A percentile compares a stretch with the other conserved stretches of the same genome.
Evolutionary conservation across 2,888 invertebrate species (phyloP).

Genomic region (Diarsia mendica): DNA sequence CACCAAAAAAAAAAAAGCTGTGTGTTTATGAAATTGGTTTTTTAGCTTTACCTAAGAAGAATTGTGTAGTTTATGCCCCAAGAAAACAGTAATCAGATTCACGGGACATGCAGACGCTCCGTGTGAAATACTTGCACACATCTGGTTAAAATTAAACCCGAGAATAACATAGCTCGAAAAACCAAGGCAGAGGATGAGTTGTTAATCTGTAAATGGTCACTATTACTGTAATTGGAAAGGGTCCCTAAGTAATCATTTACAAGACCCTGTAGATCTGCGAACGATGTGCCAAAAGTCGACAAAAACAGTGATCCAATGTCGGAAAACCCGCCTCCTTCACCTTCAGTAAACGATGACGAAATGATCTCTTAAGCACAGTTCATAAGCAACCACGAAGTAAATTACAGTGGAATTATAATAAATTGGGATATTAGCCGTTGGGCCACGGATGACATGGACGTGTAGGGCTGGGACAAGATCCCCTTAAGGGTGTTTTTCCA

Average conservation of each 20-base stretch:
- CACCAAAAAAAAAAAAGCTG: too few species aligned
- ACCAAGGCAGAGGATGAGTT: neutral
- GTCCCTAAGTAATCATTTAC: conserved; percentile 1
- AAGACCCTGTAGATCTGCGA: neutral
- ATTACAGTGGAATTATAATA: conserved; percentile 54
- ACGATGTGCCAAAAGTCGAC: conserved; percentile 7
- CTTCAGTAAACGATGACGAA: conserved; percentile 29
- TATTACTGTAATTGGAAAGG: conserved; percentile 2
- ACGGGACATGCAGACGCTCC: too few species aligned
- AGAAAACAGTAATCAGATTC: too few species aligned
- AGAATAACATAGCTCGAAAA: too few species aligned
- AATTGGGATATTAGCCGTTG: conserved; percentile 47
- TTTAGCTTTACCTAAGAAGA: too few species aligned
- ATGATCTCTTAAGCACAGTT: conserved; percentile 20
- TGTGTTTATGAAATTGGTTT: too few species aligned
- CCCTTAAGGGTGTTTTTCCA: too few species aligned
- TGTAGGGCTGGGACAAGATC: conserved; percentile 11
- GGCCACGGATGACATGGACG: conserved; percentile 19
- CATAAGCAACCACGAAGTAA: conserved; percentile 45
- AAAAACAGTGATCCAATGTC: neutral
- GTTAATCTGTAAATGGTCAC: neutral
- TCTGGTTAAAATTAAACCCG: too few species aligned
- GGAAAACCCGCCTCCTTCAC: neutral
- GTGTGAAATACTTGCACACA: too few species aligned
- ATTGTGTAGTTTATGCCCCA: too few species aligned